These are phyloP conservation scores for Xenotilapia longispinis DNA, from an alignment of 2,113 vertebrate species.

Conservation along the genomic window DNA sequence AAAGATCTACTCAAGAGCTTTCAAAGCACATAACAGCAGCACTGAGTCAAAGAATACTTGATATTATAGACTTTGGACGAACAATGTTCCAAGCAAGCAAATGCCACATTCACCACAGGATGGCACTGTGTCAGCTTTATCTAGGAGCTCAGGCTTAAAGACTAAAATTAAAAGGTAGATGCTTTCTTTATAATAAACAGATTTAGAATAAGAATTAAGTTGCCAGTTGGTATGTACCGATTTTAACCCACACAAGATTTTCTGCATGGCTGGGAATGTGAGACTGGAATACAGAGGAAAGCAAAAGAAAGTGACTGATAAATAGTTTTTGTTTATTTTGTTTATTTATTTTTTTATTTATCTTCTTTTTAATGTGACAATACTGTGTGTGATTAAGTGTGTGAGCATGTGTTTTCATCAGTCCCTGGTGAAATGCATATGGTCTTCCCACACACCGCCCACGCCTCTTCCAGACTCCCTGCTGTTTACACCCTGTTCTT, in stretches of 20 bases:
- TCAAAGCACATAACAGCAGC: background rate
- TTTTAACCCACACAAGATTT: slow-evolving; percentile 28
- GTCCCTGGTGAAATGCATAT: slow-evolving; percentile 56
- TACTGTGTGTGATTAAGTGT: slow-evolving; percentile 24
- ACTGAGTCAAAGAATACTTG: background rate
- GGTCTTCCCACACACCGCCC: slow-evolving; percentile 59
- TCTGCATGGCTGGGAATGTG: background rate
- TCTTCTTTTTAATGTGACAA: background rate
- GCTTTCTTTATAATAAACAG: slow-evolving; percentile 1
- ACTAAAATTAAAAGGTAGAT: background rate
- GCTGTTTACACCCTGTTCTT: slow-evolving; percentile 52
- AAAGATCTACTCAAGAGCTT: background rate
- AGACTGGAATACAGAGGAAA: background rate
- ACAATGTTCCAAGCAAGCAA: background rate
- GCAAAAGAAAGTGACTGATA: background rate
- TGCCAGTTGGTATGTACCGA: slow-evolving; percentile 37
- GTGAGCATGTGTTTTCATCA: slow-evolving; percentile 21
- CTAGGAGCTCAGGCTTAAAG: background rate
- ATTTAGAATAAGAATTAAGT: slow-evolving; percentile 50
- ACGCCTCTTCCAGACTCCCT: slow-evolving; percentile 54
- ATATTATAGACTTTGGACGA: background rate
- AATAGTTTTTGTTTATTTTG: background rate
- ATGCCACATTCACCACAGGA: slow-evolving; percentile 50
- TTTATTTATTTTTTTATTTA: background rate
- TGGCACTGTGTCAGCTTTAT: slow-evolving; percentile 66